Conservation (phyloP, 2,797 vertebrate species). For the Propithecus perrieri region DNA sequence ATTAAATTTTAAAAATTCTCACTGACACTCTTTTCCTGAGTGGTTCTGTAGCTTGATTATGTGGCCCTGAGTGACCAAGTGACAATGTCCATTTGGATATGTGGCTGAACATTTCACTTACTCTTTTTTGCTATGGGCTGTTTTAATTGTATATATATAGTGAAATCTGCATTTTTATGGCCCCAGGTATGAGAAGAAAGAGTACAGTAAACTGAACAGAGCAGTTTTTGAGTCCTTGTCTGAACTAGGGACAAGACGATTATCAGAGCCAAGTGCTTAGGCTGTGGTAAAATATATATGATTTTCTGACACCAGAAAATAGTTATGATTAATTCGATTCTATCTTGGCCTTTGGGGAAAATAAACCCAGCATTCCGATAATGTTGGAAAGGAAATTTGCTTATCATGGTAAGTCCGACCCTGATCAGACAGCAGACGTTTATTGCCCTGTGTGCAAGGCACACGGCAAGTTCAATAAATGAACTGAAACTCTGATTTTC, state of each 20-base stretch:
- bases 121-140: not conserved
- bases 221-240: not conserved
- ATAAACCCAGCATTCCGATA: not conserved
- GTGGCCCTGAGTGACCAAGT: not conserved
- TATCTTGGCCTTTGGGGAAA: constrained; percentile 19
- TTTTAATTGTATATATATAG: not conserved
- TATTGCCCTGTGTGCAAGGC: not conserved
- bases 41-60: not conserved
- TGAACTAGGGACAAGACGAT: not conserved
- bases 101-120: not conserved
- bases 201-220: not conserved
- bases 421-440: too few species aligned
- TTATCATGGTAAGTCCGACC: not conserved
- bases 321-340: not conserved
- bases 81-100: not conserved
- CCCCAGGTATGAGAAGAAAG: not conserved
- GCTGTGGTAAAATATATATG: not conserved
- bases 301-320: constrained; percentile 35
- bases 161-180: not conserved
- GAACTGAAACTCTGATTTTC: not conserved
- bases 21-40: not conserved
- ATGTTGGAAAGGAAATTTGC: not conserved
- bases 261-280: not conserved
- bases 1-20: not conserved
- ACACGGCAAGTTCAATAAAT: not conserved